These are phyloP conservation scores for Poeciliopsis infans DNA, from an alignment of 2,797 vertebrate species.

Conservation along the genomic window DNA sequence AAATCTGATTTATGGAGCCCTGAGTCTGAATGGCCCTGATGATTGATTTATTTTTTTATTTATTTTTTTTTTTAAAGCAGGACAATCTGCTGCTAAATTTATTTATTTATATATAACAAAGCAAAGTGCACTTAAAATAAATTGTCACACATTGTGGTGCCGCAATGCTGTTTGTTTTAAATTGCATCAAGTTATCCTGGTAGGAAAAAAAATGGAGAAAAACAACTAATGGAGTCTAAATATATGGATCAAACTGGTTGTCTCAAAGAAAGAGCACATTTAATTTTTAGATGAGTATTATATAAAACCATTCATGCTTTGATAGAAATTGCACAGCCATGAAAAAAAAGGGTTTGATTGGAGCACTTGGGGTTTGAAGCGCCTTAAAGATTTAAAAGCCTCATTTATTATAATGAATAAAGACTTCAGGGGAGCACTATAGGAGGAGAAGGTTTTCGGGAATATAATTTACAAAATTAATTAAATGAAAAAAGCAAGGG, in stretches of 20 bases:
- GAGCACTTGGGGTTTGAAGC: conserved; percentile 2
- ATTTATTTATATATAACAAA: neutral
- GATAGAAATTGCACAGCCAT: neutral
- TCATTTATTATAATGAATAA: conserved; percentile 7
- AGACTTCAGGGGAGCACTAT: neutral
- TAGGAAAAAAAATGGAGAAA: neutral
- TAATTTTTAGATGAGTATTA: conserved; percentile 4
- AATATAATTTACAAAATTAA: conserved; percentile 1
- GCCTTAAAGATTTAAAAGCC: conserved; percentile 1
- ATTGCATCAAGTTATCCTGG: neutral
- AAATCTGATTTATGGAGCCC: neutral
- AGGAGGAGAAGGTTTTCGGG: neutral
- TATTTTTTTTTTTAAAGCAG: too few species aligned
- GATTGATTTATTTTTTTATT: too few species aligned
- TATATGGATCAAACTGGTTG: neutral
- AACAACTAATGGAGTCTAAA: neutral
- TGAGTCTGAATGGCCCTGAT: neutral
- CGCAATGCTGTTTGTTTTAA: neutral
- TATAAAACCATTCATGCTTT: neutral
- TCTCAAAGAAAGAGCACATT: neutral
- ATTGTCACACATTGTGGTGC: neutral
- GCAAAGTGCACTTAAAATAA: neutral
- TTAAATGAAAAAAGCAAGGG: neutral
- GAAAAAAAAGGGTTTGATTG: neutral
- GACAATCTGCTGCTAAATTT: neutral